Evolutionary conservation across 2,797 vertebrate genomes (phyloP).

Genomic region (Galago senegalensis): DNA sequence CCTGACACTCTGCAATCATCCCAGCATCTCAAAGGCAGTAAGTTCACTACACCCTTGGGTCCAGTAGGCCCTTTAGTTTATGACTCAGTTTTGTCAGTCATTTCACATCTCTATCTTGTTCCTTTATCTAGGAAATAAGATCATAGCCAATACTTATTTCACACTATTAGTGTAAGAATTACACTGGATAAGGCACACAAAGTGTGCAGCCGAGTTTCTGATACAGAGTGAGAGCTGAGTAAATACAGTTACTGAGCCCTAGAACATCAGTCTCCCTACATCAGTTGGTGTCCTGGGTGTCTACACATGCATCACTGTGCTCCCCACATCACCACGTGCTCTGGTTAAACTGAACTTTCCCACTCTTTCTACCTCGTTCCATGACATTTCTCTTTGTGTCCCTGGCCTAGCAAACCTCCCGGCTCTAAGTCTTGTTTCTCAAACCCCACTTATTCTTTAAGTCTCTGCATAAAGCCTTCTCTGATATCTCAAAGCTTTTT

Average conservation of each 20-base stretch:
- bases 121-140: not conserved
- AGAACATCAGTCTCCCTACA: not conserved
- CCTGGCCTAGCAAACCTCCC: not conserved
- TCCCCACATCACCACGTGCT: not conserved
- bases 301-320: not conserved
- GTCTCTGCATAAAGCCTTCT: not conserved
- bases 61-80: not conserved
- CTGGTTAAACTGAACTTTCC: not conserved
- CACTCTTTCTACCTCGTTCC: not conserved
- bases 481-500: not conserved
- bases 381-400: not conserved
- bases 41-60: not conserved
- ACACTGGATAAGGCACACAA: not conserved
- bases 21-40: not conserved
- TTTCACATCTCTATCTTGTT: not conserved
- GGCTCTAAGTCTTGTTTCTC: not conserved
- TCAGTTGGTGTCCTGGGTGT: not conserved
- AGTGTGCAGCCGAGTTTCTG: not conserved
- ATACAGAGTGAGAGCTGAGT: not conserved
- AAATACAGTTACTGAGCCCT: not conserved
- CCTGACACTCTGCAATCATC: not conserved
- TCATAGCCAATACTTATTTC: not conserved
- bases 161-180: not conserved
- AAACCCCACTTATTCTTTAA: not conserved
- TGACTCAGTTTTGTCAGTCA: not conserved